Evolutionary conservation across 2,888 invertebrate genomes (phyloP), one percentile per base, ranked within the genome.

Genomic region (Polyommatus icarus): DNA sequence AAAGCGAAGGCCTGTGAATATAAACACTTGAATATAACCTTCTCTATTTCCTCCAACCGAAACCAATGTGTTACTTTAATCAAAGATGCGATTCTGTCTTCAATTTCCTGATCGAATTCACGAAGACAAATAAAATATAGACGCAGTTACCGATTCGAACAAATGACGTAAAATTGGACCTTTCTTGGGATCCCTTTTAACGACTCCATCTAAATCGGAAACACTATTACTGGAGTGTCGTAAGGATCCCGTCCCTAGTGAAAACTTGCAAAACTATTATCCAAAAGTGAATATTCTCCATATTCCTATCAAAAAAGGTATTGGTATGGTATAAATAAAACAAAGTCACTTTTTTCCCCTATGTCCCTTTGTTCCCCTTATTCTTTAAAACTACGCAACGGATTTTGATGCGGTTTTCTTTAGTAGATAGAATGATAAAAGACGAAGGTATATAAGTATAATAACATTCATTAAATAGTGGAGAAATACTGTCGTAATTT

Each of bases 131-230:
- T 73, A 73, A 73, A 73, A 46, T 73, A 46, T 73, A 73, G 20
- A 50, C 50, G 73, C 46, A 73, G 73, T 73, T 50, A 24, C 46
- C 73, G 50, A 24, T 79, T 77, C 72, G 73, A 78, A 77, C 77
- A 73, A 80, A 79, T 80, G 78, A 79, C 77, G 77, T 79, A 77
- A 79, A 78, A 80, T 79, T 73, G 59, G 76, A 78, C 77, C 78
- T 71, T 80, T 78, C 78, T 76, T 15, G 67, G 67, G 67, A 67
- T 67, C 78, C 76, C 78, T 78, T 77, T 79, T 79, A 78, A 79
- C 76, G 78, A 76, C 78, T 77, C 67, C 78, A 78, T 79, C 79
- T 78, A 80, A 79, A 79, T 78, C 77, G 76, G 76, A 78, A 80
- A 80, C 77, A 78, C 79, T 80, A 78, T 79, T 78, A 80, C 78